Conservation (phyloP, 2,888 invertebrate genomes). For the Fissipunctia ypsillon region DNA sequence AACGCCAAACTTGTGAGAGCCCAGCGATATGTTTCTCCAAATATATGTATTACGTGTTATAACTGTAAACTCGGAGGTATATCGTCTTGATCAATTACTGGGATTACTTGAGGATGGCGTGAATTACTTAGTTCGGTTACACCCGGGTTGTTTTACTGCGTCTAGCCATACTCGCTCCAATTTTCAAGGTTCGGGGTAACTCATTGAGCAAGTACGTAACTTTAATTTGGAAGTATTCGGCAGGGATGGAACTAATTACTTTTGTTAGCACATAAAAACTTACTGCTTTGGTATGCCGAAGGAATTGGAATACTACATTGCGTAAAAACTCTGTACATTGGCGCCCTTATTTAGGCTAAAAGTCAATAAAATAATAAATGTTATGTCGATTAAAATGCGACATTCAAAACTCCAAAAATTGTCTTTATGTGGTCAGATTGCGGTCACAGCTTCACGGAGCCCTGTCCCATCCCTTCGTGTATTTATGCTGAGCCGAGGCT, state of each 20-base stretch:
- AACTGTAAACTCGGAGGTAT: slow-evolving; percentile 52
- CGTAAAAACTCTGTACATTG: background rate
- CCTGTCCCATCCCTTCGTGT: slow-evolving; percentile 7
- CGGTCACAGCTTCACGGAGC: background rate
- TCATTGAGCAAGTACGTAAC: slow-evolving; percentile 20
- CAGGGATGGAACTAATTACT: slow-evolving; percentile 29
- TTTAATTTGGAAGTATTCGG: slow-evolving; percentile 43
- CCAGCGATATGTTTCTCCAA: slow-evolving; percentile 54
- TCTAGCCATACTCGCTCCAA: slow-evolving; percentile 32
- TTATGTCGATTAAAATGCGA: background rate
- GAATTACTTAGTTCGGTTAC: slow-evolving; percentile 53
- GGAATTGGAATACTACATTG: slow-evolving; percentile 1
- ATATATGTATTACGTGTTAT: slow-evolving; percentile 65
- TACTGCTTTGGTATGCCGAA: slow-evolving; percentile 20
- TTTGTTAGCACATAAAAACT: slow-evolving; percentile 38
- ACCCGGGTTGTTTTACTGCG: slow-evolving; percentile 27
- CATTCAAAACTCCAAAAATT: background rate
- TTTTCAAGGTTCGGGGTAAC: slow-evolving; percentile 41
- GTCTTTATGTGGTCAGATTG: background rate
- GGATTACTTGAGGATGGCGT: slow-evolving; percentile 36
- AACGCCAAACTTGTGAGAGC: slow-evolving; percentile 56
- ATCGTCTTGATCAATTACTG: slow-evolving; percentile 56
- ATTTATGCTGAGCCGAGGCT: slow-evolving; percentile 25
- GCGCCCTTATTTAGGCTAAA: background rate
- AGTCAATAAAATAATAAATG: background rate